phyloP scores from a whole-genome alignment of 2,113 vertebrate genomes.

The Noctilio leporinus region DNA sequence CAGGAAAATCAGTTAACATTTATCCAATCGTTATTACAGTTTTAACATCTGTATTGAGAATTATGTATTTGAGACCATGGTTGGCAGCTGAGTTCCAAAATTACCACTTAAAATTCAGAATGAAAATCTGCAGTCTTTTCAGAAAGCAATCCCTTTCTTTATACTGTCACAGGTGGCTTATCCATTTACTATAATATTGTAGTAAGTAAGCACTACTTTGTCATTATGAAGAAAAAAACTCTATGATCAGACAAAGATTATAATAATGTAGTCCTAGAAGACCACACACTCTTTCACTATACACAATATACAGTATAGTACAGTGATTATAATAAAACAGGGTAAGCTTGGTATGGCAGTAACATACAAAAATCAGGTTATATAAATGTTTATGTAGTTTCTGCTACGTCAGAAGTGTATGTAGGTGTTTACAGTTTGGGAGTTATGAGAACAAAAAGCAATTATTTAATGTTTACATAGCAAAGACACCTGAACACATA shows the following conservation, averaged over 20 bases:
- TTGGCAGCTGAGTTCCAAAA: neutral
- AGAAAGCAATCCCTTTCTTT: constrained; percentile 38
- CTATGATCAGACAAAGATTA: constrained; percentile 37
- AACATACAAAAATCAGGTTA: constrained; percentile 34
- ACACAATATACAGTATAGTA: constrained; percentile 39
- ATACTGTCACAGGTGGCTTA: constrained; percentile 17
- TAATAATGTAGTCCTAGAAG: constrained; percentile 31
- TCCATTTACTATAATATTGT: neutral
- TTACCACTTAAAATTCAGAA: constrained; percentile 27
- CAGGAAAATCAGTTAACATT: neutral
- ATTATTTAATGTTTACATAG: constrained; percentile 16
- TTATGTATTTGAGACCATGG: neutral
- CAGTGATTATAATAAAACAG: constrained; percentile 12
- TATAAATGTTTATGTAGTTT: constrained; percentile 23
- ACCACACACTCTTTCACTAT: constrained; percentile 46
- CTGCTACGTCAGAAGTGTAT: neutral
- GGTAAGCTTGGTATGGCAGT: neutral
- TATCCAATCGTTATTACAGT: neutral
- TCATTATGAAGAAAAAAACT: constrained; percentile 3
- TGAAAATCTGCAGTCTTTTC: neutral
- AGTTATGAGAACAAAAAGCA: neutral
- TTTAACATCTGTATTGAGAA: constrained; percentile 34
- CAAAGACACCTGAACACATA: neutral
- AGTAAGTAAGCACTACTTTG: constrained; percentile 37
- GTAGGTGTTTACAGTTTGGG: neutral